Base-by-base conservation (phyloP, 2,888 invertebrate species). In the Teleiodes luculella region DNA sequence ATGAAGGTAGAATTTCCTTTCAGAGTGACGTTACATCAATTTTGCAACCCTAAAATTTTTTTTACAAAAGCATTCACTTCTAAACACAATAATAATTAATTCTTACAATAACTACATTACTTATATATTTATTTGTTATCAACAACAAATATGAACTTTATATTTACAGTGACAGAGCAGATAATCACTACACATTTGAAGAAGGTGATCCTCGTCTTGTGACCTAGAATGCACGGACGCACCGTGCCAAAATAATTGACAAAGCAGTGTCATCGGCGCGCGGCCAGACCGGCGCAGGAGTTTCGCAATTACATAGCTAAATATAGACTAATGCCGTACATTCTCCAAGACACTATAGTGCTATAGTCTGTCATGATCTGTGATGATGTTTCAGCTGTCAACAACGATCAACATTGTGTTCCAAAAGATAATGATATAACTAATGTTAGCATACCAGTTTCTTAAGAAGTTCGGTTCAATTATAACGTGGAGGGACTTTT, bases 181-280 rank as follows among this genome's bases (percentile, higher is more conserved):
- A 43, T 13, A n/a, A 20, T 13, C 24, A 28, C 13, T 24, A n/a
- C 13, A 10, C 20, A 28, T 28, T 28, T n/a, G 24, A n/a, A 13
- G 43, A 43, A 28, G 43, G 43, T 43, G 43, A 43, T 43, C 28
- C 43, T 13, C 41, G 74, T 68, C 72, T 62, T 65, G 68, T 81
- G 87, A 80, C 88, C 88, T 74, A 89, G 88, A 87, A 88, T 87
- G 83, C 78, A 76, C 57, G 62, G 59, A 60, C 70, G 59, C 68
- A 79, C 75, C 11, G 52, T 87, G 87, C 88, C 88, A 88, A 89
- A 70, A 85, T 86, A 83, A 85, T 84, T 80, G 84, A 81, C 84
- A 79, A 77, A 76, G 69, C 68, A 80, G 73, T 83, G 84, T 84
- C 85, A 85, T 78, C 83, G 79, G 69, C 58, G 66, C 63, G 61